Evolutionary conservation across 2,888 invertebrate species (phyloP), one percentile per base, ranked within the genome.

Genomic region (Eulithis prunata): DNA sequence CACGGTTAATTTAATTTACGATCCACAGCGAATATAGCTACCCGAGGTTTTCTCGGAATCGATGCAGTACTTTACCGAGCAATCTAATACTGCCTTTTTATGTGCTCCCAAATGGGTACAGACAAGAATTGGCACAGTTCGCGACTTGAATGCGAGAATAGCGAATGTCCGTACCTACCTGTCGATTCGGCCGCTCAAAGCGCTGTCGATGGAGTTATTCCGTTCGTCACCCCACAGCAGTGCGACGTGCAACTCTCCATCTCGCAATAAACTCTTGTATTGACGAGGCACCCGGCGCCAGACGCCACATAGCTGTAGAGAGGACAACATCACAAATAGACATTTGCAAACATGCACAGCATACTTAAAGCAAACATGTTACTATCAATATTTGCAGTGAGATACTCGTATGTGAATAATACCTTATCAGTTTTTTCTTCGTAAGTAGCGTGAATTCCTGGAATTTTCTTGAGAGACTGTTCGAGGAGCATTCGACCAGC

Each of bases 211-310:
- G 74, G 95, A 94, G 75, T 94, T 95, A 79, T 95, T 95, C 32
- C 81, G 80, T 70, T 90, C 87, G 71, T 94, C 94, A 69, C 95
- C 96, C 96, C 97, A 97, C 38, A 97, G 93, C 51, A 98, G 90
- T 0, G 96, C 96, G 32, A 97, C 97, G 80, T 95, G 96, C 73
- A 98, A 91, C 65, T 95, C 95, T 73, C 97, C 97, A 75, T 97
- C 97, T 72, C 97, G 95, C 71, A 98, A 89, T 58, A 96, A 86
- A 72, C 95, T 95, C 77, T 97, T 94, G 86, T 98, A 98, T 70
- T 97, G 96, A 49, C 96, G 94, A 0, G 98, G 97, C 58, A 98
- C 95, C 70, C 98, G 94, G 68, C 96, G 95, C 98, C 98, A 98
- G 1, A 97, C 97, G 0, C 98, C 98, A 81, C 98, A 98, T 38